Base-by-base conservation (phyloP, 2,888 invertebrate species). In the Sarcophaga variegata region DNA sequence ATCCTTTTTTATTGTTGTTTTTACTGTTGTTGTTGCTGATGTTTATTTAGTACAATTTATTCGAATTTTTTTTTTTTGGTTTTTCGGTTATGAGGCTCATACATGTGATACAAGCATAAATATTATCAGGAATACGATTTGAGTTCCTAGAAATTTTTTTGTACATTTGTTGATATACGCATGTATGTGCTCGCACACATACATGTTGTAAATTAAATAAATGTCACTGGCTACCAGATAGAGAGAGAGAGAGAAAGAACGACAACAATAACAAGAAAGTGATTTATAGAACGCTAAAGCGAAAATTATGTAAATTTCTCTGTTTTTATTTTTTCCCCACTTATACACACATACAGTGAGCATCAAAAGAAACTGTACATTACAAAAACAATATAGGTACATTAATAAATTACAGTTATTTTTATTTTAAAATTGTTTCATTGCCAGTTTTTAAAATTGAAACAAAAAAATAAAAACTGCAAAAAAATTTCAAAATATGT, bases 231-330 rank as follows among this genome's bases (percentile, higher is more conserved):
- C 69, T 25, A 8, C 37, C 37, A 37, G 2, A 37, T 37, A 37
- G 10, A 37, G 37, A 37, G 37, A 37, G 8, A 37, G 37, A 17
- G 6, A 4, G 22, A 17, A 4, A 11, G 62, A 62, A 60, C 10
- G 3, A 20, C 14, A 49, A 45, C n/a, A 60, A 67, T 20, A 64
- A 54, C 49, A 79, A 49, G 22, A 63, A 74, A 67, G 4, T 74
- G 81, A 81, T 81, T 81, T 81, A 81, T 74, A 67, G 72, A 37
- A 82, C 45, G 72, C 60, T 83, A 72, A 80, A 85, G 81, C 76
- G 80, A 88, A 86, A 88, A 86, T 88, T 82, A 84, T 82, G 69
- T 67, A 72, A 67, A 79, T 88, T 81, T 79, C 25, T 37, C 37
- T 37, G 8, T 37, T 8, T 37, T 37, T 37, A 37, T 37, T 8